Base-by-base conservation (phyloP, 1,140 invertebrate species). In the Asbolus verrucosus region DNA sequence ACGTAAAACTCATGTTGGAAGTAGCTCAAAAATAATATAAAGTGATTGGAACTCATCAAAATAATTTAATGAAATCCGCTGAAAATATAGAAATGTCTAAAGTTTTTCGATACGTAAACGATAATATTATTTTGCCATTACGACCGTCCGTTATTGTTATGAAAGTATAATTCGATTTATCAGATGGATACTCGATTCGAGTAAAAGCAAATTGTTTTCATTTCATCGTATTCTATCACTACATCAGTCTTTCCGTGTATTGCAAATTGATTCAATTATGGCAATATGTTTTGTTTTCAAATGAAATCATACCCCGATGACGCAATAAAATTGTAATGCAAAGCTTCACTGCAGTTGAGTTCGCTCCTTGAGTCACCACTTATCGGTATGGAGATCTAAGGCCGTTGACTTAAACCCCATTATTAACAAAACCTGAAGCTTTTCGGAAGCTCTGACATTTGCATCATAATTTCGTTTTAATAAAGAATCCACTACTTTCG, bases 181-280 rank as follows among this genome's bases (percentile, higher is more conserved):
- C 46, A 54, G 21, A 54, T 54, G 21, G 46, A 54, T 54, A 27
- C 46, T 54, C 21, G 46, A 54, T 14, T 27, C 19, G 27, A 21
- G 46, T 54, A 54, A 54, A 54, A 54, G 21, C 19, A 21, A 54
- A 54, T 54, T 54, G 46, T 54, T 54, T 54, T 54, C 46, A n/a
- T 54, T 54, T 21, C 46, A 54, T 54, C 46, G 46, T 24, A 19
- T 54, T 14, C n/a, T 54, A 54, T 21, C 21, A 54, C 21, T 13
- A 24, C 46, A 54, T 54, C 46, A 54, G 13, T 54, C 46, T 54
- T 54, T 46, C 18, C 16, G 2, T 18, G 13, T 46, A 18, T 19
- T 14, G n/a, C 18, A 54, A 11, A 54, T 54, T 54, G 46, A 54
- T 27, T 27, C 46, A 54, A 16, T 13, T 24, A 27, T 13, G 46